phyloP scores from a whole-genome alignment of 2,888 invertebrate species.

The Apamea sordens region DNA sequence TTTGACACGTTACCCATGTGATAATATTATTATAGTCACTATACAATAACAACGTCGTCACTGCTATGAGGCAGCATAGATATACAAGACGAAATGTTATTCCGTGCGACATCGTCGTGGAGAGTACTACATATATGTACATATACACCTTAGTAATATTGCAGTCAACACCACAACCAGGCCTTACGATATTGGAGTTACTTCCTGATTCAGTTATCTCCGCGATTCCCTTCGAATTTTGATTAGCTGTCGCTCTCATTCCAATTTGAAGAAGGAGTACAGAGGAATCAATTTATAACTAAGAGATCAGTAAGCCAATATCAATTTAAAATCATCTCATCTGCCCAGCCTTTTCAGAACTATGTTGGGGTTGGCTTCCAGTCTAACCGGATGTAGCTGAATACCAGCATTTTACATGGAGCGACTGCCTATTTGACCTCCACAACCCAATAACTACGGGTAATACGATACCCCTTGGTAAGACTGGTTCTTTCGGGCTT shows the following conservation, averaged over 20 bases:
- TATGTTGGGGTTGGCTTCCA: neutral
- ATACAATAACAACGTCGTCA: conserved; percentile 8
- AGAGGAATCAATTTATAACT: conserved; percentile 6
- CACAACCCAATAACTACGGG: neutral
- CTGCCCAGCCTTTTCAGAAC: neutral
- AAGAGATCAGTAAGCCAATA: neutral
- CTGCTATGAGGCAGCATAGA: neutral
- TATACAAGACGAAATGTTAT: conserved; percentile 7
- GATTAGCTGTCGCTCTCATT: conserved; percentile 38
- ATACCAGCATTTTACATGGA: neutral
- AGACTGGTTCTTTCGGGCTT: neutral
- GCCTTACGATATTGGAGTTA: conserved; percentile 26
- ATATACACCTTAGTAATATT: neutral
- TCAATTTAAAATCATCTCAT: conserved; percentile 6
- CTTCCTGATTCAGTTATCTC: conserved; percentile 41
- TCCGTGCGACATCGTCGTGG: neutral
- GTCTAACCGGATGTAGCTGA: neutral
- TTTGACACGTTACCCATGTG: conserved; percentile 7
- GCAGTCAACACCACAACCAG: conserved; percentile 12
- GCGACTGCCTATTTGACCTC: neutral
- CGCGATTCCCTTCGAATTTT: conserved; percentile 29
- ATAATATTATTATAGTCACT: conserved; percentile 26
- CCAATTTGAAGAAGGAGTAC: conserved; percentile 4
- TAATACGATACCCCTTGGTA: neutral
- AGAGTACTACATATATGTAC: neutral